These are phyloP conservation scores for Gnathonemus echidnorhynchus DNA, from an alignment of 2,113 vertebrate genomes.

Conservation along the genomic window DNA sequence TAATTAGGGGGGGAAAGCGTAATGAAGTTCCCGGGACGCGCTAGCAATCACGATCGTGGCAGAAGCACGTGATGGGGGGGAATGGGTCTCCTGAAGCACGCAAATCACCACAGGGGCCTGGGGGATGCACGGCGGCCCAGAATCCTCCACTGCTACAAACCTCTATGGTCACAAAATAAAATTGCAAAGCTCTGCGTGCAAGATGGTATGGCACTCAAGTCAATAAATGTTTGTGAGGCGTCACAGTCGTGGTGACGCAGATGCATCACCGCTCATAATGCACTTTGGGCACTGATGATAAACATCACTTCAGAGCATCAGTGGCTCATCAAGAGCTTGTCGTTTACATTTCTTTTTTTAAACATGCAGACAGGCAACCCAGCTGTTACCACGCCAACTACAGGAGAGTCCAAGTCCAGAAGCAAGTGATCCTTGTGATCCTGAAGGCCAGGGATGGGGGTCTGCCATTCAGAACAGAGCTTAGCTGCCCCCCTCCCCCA, in stretches of 20 bases:
- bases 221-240: not conserved
- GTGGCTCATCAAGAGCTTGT: not conserved
- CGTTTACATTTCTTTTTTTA: not conserved
- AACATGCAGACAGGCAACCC: not conserved
- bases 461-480: not conserved
- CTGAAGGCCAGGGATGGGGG: not conserved
- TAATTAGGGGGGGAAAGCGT: slow-evolving; percentile 81
- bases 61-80: slow-evolving; percentile 56
- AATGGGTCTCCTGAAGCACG: slow-evolving; percentile 30
- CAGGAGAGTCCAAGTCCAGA: not conserved
- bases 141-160: slow-evolving; percentile 18
- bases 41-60: slow-evolving; percentile 65
- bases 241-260: not conserved
- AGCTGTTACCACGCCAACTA: not conserved
- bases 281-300: not conserved
- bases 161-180: not conserved
- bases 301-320: not conserved
- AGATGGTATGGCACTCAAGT: not conserved
- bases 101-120: too few species aligned
- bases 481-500: not conserved
- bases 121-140: not conserved
- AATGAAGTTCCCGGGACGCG: slow-evolving; percentile 69
- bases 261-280: slow-evolving; percentile 28
- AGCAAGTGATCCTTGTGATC: not conserved
- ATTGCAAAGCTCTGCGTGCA: not conserved